A percentile compares a stretch with the other conserved stretches of the same genome.
Conservation (phyloP, 1,140 invertebrate genomes). For the Drosophila bocqueti region DNA sequence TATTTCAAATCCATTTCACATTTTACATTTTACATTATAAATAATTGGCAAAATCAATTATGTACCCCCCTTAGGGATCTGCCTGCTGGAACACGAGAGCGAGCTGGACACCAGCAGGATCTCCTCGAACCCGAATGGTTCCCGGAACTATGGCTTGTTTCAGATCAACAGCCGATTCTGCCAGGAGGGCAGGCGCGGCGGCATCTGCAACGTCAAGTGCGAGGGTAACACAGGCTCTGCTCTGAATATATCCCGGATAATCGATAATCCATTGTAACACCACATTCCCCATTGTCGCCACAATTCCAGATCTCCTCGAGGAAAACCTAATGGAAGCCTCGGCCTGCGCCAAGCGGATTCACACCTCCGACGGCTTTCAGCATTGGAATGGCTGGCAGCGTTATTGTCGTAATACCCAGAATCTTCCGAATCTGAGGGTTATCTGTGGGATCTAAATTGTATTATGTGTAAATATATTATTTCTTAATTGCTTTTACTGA, state of each 20-base stretch:
- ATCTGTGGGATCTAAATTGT: conserved; percentile 57
- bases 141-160: conserved; percentile 89
- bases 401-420: conserved; percentile 88
- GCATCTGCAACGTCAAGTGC: conserved; percentile 71
- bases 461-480: not conserved
- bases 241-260: too few species aligned
- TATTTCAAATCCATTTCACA: too few species aligned
- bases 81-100: conserved; percentile 89
- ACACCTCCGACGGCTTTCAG: conserved; percentile 88
- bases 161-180: conserved; percentile 85
- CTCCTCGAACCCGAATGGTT: conserved; percentile 87
- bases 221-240: conserved; percentile 38
- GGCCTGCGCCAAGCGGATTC: conserved; percentile 88
- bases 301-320: conserved; percentile 86
- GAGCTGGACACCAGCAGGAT: conserved; percentile 87
- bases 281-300: too few species aligned
- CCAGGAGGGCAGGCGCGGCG: conserved; percentile 52
- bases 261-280: not conserved
- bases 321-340: conserved; percentile 90
- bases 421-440: conserved; percentile 85
- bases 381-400: conserved; percentile 89
- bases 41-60: not conserved
- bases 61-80: conserved; percentile 87
- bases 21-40: not conserved
- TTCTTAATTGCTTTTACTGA: not conserved